phyloP scores from a whole-genome alignment of 2,797 vertebrate species.

The Gymnodraco acuticeps region DNA sequence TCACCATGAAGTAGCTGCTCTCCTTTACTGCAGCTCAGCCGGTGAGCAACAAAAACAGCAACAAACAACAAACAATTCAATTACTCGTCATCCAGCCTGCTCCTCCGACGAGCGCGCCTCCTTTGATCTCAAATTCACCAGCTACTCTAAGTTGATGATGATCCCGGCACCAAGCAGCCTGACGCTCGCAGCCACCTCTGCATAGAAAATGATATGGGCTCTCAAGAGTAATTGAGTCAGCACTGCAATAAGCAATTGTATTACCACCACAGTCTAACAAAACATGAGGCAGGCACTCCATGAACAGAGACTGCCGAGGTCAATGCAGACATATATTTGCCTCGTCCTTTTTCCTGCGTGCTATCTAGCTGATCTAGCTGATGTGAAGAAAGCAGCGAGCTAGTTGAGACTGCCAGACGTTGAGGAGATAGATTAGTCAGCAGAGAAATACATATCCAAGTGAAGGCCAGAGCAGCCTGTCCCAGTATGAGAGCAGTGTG shows the following conservation, averaged over 20 bases:
- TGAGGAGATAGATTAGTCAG: constrained; percentile 15
- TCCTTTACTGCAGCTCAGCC: constrained; percentile 60
- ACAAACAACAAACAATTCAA: constrained; percentile 84
- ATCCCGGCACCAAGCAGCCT: constrained; percentile 53
- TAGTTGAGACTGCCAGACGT: constrained; percentile 24
- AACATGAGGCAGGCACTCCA: constrained; percentile 49
- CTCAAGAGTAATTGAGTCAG: constrained; percentile 78
- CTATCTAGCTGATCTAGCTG: background rate
- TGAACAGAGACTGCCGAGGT: constrained; percentile 50
- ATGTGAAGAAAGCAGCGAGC: constrained; percentile 26
- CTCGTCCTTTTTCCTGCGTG: constrained; percentile 13
- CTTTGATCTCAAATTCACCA: constrained; percentile 77
- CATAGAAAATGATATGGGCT: constrained; percentile 70
- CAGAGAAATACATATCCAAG: constrained; percentile 21
- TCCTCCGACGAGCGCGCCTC: constrained; percentile 54
- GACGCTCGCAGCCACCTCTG: constrained; percentile 20
- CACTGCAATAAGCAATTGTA: constrained; percentile 73
- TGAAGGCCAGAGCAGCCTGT: constrained; percentile 20
- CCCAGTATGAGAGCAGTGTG: background rate
- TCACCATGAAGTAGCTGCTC: constrained; percentile 54
- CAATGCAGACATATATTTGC: constrained; percentile 41
- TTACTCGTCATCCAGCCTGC: constrained; percentile 69
- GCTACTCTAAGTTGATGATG: constrained; percentile 73
- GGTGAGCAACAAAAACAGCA: constrained; percentile 55
- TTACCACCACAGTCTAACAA: constrained; percentile 60